Percentiles rank a stretch among this genome's conserved stretches.
These are phyloP conservation scores for Sinodicranocentrus sp. DNA, from an alignment of 2,888 invertebrate genomes.

Conservation along the genomic window DNA sequence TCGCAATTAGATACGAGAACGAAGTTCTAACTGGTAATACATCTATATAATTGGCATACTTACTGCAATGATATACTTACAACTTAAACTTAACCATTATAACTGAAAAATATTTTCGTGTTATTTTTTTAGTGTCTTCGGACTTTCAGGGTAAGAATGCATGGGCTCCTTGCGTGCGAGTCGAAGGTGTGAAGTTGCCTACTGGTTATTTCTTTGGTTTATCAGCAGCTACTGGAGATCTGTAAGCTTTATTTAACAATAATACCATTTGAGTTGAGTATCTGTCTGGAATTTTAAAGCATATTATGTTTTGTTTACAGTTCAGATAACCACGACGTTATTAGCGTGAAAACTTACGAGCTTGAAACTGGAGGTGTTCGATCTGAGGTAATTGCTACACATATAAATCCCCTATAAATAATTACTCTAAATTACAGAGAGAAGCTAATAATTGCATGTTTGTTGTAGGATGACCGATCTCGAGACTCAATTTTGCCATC, in stretches of 20 bases:
- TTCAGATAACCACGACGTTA: slow-evolving; percentile 96
- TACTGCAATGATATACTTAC: background rate
- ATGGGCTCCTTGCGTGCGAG: slow-evolving; percentile 96
- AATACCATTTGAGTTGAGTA: background rate
- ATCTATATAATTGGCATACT: too few relatives aligned
- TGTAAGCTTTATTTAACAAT: slow-evolving; percentile 78
- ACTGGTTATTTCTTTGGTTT: slow-evolving; percentile 97
- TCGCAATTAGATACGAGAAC: slow-evolving; percentile 94
- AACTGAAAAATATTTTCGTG: background rate
- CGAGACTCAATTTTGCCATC: slow-evolving; percentile 92
- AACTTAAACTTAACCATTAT: slow-evolving; percentile 77
- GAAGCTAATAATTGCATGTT: background rate
- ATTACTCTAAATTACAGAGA: too few relatives aligned
- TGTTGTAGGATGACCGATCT: slow-evolving; percentile 80
- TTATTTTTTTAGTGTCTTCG: slow-evolving; percentile 83
- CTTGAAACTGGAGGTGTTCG: slow-evolving; percentile 86
- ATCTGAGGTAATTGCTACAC: slow-evolving; percentile 77
- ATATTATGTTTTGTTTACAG: slow-evolving; percentile 36
- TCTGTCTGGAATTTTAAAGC: background rate
- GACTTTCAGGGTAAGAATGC: slow-evolving; percentile 94
- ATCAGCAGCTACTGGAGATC: slow-evolving; percentile 97
- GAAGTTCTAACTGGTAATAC: slow-evolving; percentile 85
- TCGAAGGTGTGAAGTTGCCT: slow-evolving; percentile 93
- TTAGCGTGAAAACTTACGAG: slow-evolving; percentile 94
- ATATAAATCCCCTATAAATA: too few relatives aligned